phyloP scores from a whole-genome alignment of 2,888 invertebrate species.

The Unio delphinus region DNA sequence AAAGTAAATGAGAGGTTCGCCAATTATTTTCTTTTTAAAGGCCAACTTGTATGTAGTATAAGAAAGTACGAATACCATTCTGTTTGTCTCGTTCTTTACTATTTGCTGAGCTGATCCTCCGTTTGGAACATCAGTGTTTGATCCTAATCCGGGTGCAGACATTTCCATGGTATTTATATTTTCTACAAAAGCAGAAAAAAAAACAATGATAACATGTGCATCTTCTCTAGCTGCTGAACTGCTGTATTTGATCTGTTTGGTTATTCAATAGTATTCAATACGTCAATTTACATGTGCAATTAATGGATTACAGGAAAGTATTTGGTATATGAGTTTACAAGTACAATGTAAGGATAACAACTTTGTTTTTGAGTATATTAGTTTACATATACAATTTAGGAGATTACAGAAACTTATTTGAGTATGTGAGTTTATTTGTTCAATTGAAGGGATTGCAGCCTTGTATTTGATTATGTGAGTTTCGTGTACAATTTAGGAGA shows the following conservation, averaged over 20 bases:
- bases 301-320: background rate
- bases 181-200: slow-evolving; percentile 12
- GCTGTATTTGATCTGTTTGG: no score
- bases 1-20: no score
- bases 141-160: slow-evolving; percentile 22
- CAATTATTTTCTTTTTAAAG: no score
- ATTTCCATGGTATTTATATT: slow-evolving; percentile 34
- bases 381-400: no score
- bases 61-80: no score
- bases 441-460: background rate
- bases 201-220: background rate
- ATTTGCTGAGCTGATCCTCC: slow-evolving; percentile 6
- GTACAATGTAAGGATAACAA: no score
- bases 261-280: background rate
- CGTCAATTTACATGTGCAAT: background rate
- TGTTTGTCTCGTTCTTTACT: no score
- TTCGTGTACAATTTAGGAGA: no score
- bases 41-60: no score
- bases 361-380: no score
- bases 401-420: background rate
- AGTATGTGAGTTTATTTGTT: background rate
- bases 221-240: no score
- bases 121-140: slow-evolving; percentile 29
- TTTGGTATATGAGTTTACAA: background rate
- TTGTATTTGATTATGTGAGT: background rate